Conservation (phyloP, 2,888 invertebrate species). For the Proisotoma minuta region DNA sequence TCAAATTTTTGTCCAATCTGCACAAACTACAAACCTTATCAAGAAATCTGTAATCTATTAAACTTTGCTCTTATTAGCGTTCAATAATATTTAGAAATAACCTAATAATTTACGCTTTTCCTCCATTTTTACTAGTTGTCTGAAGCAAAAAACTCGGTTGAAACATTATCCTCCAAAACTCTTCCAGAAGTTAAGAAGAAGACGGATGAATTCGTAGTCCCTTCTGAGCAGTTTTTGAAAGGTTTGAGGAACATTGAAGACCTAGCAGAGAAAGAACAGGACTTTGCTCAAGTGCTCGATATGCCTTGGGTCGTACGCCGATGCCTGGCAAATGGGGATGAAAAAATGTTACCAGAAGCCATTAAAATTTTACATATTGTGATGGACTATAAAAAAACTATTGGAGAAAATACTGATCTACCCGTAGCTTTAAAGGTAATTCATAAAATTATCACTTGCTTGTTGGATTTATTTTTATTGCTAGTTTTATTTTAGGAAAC, state of each 20-base stretch:
- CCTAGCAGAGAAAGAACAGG: slow-evolving; percentile 30
- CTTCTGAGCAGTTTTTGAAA: slow-evolving; percentile 26
- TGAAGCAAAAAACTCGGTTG: slow-evolving; percentile 34
- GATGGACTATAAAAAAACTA: slow-evolving; percentile 38
- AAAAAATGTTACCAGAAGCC: slow-evolving; percentile 43
- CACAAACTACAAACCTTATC: slow-evolving; percentile 44
- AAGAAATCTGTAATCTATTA: slow-evolving; percentile 43
- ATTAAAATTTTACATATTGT: slow-evolving; percentile 45
- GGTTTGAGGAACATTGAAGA: slow-evolving; percentile 28
- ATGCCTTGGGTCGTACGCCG: slow-evolving; percentile 44
- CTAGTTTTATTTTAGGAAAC: slow-evolving; percentile 29
- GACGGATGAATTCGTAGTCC: slow-evolving; percentile 28
- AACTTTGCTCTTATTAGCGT: no score
- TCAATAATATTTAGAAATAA: neutral
- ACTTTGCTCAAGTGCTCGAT: slow-evolving; percentile 33
- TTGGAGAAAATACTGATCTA: slow-evolving; percentile 23
- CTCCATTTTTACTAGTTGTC: slow-evolving; percentile 29
- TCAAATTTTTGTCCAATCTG: slow-evolving; percentile 45
- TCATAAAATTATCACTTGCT: neutral
- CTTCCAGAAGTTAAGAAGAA: slow-evolving; percentile 32
- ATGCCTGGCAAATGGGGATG: slow-evolving; percentile 37
- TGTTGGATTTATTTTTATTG: neutral
- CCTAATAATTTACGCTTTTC: neutral
- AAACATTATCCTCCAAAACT: slow-evolving; percentile 27
- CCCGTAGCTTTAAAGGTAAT: slow-evolving; percentile 23